A percentile compares a stretch with the other conserved stretches of the same genome.
Evolutionary conservation across 2,113 vertebrate genomes (phyloP).

Genomic region (Pan troglodytes): NHGRI_mPanTro3-v2.1_pri NC_072408.2:20782001-20782500

Average conservation of each 20-base stretch:
- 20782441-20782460: background rate
- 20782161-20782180: background rate
- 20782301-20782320: background rate
- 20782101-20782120: background rate
- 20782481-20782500: slow-evolving; percentile 30
- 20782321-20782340: background rate
- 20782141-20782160: background rate
- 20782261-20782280: background rate
- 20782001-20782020: background rate
- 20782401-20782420: background rate
- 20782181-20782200: background rate
- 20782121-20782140: background rate
- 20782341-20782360: background rate
- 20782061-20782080: background rate
- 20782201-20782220: background rate
- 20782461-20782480: background rate
- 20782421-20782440: background rate
- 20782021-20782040: background rate
- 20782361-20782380: background rate
- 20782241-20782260: background rate
- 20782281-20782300: background rate
- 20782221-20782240: background rate
- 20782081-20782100: background rate
- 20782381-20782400: background rate
- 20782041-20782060: background rate